Evolutionary conservation across 2,113 vertebrate species (phyloP), one percentile per base, ranked within the genome.

Genomic region (Odontesthes bonariensis): DNA sequence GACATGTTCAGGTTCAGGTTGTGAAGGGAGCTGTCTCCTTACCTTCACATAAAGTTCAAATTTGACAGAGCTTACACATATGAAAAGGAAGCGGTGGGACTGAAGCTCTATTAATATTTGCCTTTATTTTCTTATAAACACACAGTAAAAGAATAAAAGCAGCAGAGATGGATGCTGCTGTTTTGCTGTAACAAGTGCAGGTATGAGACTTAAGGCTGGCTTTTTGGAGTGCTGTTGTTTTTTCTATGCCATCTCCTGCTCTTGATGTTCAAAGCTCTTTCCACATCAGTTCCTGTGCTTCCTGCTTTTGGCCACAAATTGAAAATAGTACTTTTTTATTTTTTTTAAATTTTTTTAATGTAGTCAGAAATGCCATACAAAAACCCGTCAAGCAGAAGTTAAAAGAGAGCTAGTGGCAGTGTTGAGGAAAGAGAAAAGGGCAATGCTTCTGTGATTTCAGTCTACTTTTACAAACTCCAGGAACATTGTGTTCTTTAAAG

Each of bases 341-440:
- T n/a, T n/a, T n/a, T n/a, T n/a, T n/a, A n/a, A n/a, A n/a, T n/a
- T n/a, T 27, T 5, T 9, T 13, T 31, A 5, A 1, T 57, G 7
- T 65, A 27, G 27, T 58, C 27, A 27, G 23, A 54, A 62, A 76
- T 44, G 31, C n/a, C 38, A 19, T 19, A 76, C 54, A 53, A 12
- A 56, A 57, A 8, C 23, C 33, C 3, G 5, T 38, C 35, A 38
- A 20, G 42, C 38, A 14, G 17, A 40, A 8, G 7, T 8, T 27
- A 11, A 65, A 19, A 4, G 16, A 46, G 1, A 47, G 38, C 27
- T 46, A 46, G n/a, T 67, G n/a, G 7, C 47, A 46, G 23, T 53
- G 13, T 54, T 23, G 31, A 12, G 1, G 23, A 47, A 10, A 33
- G 9, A 55, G 35, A 56, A 72, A 62, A 62, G 13, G 33, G 42